Percentiles rank a stretch among this genome's conserved stretches.
Conservation (phyloP, 2,113 vertebrate species). For the Myiozetetes cayanensis region DNA sequence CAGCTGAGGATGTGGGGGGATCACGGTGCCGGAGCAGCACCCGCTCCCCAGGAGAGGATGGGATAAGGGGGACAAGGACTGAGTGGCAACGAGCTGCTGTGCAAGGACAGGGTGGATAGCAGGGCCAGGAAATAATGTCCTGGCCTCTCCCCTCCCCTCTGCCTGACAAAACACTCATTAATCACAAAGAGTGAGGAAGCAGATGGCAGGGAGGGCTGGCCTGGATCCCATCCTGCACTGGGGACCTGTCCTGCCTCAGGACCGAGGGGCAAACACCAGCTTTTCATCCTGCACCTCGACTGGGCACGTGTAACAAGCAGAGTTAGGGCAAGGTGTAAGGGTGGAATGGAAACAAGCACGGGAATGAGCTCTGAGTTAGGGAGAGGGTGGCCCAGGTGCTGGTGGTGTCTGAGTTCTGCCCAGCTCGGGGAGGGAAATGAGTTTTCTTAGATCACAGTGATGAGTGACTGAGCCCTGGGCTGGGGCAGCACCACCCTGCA, state of each 20-base stretch:
- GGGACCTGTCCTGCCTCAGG: fast-evolving
- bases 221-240: fast-evolving
- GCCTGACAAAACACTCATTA: not conserved
- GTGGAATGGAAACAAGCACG: fast-evolving
- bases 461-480: not conserved
- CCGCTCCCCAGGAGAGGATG: fast-evolving
- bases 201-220: not conserved
- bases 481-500: not conserved
- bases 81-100: fast-evolving
- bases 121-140: not conserved
- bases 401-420: not conserved
- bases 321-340: not conserved
- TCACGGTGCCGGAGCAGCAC: fast-evolving
- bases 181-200: fast-evolving
- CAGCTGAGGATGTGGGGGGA: not conserved
- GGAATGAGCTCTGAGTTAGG: not conserved
- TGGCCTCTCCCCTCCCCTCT: fast-evolving
- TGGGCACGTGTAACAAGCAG: fast-evolving
- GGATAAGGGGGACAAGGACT: not conserved
- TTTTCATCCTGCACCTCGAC: fast-evolving
- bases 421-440: not conserved
- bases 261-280: not conserved
- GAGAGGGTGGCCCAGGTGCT: not conserved
- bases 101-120: fast-evolving
- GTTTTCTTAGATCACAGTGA: not conserved